These are phyloP conservation scores for Diadema setosum DNA, from an alignment of 35 echinoderm and acorn worm genomes.

Conservation along the genomic window DNA sequence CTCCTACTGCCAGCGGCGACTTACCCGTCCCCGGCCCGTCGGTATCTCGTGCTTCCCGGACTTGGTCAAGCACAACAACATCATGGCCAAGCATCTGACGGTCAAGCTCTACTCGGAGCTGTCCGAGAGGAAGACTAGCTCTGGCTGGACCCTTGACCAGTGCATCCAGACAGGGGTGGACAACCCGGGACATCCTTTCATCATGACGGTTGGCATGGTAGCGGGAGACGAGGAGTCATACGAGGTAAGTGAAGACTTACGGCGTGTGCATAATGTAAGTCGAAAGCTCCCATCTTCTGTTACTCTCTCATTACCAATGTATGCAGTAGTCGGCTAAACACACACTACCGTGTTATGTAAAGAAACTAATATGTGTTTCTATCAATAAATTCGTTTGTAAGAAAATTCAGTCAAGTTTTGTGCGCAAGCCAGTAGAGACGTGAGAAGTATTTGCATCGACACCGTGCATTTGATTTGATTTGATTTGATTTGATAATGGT, in stretches of 20 bases:
- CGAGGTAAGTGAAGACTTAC: conserved; percentile 18
- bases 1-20: not conserved
- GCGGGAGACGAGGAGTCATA: conserved; percentile 95
- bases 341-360: too few relatives aligned
- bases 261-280: not conserved
- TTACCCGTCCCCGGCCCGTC: not conserved
- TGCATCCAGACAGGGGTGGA: conserved; percentile 98
- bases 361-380: too few relatives aligned
- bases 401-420: too few relatives aligned
- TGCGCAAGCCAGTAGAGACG: too few relatives aligned
- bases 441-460: too few relatives aligned
- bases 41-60: conserved; percentile 64
- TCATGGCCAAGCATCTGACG: conserved; percentile 80
- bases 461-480: too few relatives aligned
- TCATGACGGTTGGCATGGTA: conserved; percentile 89
- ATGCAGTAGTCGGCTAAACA: too few relatives aligned
- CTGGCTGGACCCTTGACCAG: conserved; percentile 70
- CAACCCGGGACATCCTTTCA: conserved; percentile 92
- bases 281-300: too few relatives aligned
- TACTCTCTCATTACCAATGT: too few relatives aligned
- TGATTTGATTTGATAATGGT: too few relatives aligned
- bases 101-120: conserved; percentile 79
- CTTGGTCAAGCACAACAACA: conserved; percentile 78
- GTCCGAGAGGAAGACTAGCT: conserved; percentile 43
- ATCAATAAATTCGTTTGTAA: too few relatives aligned